Evolutionary conservation across 2,797 vertebrate species (phyloP).

Genomic region (Cirrhinus mrigala): DNA sequence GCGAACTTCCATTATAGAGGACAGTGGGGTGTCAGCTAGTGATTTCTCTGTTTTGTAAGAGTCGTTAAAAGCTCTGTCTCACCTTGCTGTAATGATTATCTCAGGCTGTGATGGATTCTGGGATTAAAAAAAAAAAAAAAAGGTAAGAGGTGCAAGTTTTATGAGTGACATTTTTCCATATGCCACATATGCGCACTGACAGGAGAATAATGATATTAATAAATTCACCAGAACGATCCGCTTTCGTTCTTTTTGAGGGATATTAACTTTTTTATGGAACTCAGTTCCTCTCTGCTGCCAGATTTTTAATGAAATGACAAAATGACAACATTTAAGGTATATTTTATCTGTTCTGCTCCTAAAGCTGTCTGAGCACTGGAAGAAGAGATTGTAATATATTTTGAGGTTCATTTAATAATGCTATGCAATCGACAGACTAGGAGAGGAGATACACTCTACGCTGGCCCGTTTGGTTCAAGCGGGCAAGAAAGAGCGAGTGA

Average conservation of each 20-base stretch:
- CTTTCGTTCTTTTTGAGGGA: conserved; percentile 62
- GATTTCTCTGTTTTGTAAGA: conserved; percentile 42
- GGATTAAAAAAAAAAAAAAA: conserved; percentile 28
- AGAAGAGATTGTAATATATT: conserved; percentile 70
- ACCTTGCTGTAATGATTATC: conserved; percentile 44
- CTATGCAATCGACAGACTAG: not conserved
- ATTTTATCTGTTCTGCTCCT: conserved; percentile 59
- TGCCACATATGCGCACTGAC: conserved; percentile 57
- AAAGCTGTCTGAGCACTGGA: conserved; percentile 46
- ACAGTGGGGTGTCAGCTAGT: conserved; percentile 27
- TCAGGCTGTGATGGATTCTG: conserved; percentile 48
- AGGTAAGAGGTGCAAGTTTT: conserved; percentile 46
- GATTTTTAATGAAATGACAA: conserved; percentile 68
- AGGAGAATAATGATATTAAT: conserved; percentile 74
- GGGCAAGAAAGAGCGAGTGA: not conserved
- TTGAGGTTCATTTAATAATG: conserved; percentile 69
- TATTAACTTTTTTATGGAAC: conserved; percentile 69
- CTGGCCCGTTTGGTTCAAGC: conserved; percentile 10
- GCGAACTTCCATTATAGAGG: conserved; percentile 39
- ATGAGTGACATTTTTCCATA: conserved; percentile 58
- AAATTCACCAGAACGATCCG: conserved; percentile 60
- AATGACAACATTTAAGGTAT: conserved; percentile 64
- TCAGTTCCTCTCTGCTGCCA: conserved; percentile 62
- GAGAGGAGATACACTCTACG: not conserved
- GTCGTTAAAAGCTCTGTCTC: conserved; percentile 32